A percentile compares a stretch with the other conserved stretches of the same genome.
phyloP scores from a whole-genome alignment of 2,888 invertebrate species.

The Mesodorylaimus sp. region DNA sequence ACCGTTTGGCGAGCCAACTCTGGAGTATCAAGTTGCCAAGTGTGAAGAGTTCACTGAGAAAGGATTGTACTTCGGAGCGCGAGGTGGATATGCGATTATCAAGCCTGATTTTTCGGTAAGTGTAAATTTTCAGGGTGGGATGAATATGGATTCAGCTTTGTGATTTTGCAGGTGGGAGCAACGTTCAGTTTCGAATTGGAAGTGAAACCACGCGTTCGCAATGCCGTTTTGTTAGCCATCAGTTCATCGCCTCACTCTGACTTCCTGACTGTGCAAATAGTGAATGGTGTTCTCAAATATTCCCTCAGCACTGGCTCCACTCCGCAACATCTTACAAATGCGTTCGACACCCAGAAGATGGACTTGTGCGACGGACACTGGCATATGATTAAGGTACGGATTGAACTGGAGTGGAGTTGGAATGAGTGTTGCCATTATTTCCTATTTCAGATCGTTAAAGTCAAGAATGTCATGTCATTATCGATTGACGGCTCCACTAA shows the following conservation, averaged over 20 bases:
- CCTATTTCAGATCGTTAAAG: constrained; percentile 48
- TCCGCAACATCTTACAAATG: constrained; percentile 36
- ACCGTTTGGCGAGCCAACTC: constrained; percentile 17
- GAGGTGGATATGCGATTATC: constrained; percentile 33
- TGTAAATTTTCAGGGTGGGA: no score
- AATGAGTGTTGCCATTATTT: not conserved
- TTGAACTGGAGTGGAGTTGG: not conserved
- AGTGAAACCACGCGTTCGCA: constrained; percentile 21
- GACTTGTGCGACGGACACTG: constrained; percentile 80
- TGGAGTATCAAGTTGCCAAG: constrained; percentile 16
- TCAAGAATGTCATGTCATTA: constrained; percentile 69
- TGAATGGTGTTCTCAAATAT: constrained; percentile 54
- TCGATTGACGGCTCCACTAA: constrained; percentile 62
- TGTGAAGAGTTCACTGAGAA: constrained; percentile 30
- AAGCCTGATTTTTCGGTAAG: constrained; percentile 14
- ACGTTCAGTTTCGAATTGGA: constrained; percentile 23
- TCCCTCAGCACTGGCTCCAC: constrained; percentile 45
- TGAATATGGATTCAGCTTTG: no score
- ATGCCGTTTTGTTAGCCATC: constrained; percentile 24
- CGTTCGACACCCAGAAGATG: constrained; percentile 29
- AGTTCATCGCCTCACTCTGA: constrained; percentile 36
- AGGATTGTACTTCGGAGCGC: constrained; percentile 34
- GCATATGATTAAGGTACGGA: constrained; percentile 50
- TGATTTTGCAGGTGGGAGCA: constrained; percentile 16
- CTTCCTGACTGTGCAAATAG: constrained; percentile 65